Evolutionary conservation across 2,888 invertebrate genomes (phyloP).

Genomic region (Macrosoma leucophasiata): DNA sequence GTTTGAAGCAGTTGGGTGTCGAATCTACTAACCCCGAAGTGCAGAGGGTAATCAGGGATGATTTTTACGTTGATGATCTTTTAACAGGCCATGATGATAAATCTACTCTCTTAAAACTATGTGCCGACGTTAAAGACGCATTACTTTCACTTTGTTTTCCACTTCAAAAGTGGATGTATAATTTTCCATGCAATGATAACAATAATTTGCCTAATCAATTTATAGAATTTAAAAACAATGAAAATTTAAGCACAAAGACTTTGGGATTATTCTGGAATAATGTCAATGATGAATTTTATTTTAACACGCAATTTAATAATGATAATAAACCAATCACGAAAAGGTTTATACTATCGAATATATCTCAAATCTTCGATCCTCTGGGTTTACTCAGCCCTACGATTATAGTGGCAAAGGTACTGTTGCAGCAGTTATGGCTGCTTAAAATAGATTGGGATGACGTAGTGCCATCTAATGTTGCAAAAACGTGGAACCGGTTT

Average conservation of each 20-base stretch:
- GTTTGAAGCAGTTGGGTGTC: slow-evolving; percentile 28
- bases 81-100: no score
- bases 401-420: slow-evolving; percentile 22
- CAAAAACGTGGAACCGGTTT: slow-evolving; percentile 4
- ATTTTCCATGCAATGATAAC: not conserved
- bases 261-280: slow-evolving; percentile 6
- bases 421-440: slow-evolving; percentile 27
- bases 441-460: slow-evolving; percentile 26
- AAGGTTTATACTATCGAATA: slow-evolving; percentile 18
- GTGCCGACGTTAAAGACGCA: no score
- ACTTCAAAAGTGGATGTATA: no score
- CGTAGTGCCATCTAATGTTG: not conserved
- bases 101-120: no score
- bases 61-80: slow-evolving; percentile 28
- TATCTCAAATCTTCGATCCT: slow-evolving; percentile 26
- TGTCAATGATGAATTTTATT: slow-evolving; percentile 5
- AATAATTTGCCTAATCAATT: slow-evolving; percentile 5
- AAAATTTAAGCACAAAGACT: slow-evolving; percentile 1
- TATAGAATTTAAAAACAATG: slow-evolving; percentile 3
- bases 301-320: slow-evolving; percentile 8
- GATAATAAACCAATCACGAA: slow-evolving; percentile 13
- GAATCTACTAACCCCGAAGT: slow-evolving; percentile 27
- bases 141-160: no score
- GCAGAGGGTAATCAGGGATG: slow-evolving; percentile 23
- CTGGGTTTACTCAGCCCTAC: slow-evolving; percentile 23